phyloP scores from a whole-genome alignment of 1,140 invertebrate genomes.

The Rhopalosiphum maidis region DNA sequence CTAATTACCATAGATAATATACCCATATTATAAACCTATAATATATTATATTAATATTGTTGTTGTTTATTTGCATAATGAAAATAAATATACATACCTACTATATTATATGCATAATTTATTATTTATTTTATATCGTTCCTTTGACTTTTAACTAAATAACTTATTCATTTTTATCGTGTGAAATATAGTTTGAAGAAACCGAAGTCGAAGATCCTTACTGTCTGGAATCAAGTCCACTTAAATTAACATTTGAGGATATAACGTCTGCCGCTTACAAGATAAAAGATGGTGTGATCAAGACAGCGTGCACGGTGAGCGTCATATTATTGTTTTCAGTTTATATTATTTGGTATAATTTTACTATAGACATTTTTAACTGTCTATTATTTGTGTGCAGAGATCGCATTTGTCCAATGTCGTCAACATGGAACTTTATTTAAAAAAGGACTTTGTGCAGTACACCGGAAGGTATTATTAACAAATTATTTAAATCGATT shows the following conservation, averaged over 20 bases:
- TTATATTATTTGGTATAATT: background rate
- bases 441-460: constrained; percentile 94
- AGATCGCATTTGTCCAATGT: constrained; percentile 79
- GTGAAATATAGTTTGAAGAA: background rate
- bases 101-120: background rate
- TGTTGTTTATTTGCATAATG: background rate
- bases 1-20: too few relatives aligned
- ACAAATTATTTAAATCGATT: background rate
- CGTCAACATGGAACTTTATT: constrained; percentile 84
- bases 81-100: background rate
- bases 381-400: constrained; percentile 64
- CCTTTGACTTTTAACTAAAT: too few relatives aligned
- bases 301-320: constrained; percentile 85
- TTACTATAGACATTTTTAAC: background rate
- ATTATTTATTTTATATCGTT: background rate
- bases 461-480: constrained; percentile 80
- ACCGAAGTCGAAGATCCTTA: constrained; percentile 69
- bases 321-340: background rate
- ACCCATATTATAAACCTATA: too few relatives aligned
- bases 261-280: constrained; percentile 88
- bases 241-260: constrained; percentile 81
- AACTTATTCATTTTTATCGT: background rate
- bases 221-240: constrained; percentile 80
- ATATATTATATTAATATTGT: too few relatives aligned
- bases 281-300: constrained; percentile 81